Conservation (phyloP, 2,113 vertebrate species). For the Hippolais icterina region DNA sequence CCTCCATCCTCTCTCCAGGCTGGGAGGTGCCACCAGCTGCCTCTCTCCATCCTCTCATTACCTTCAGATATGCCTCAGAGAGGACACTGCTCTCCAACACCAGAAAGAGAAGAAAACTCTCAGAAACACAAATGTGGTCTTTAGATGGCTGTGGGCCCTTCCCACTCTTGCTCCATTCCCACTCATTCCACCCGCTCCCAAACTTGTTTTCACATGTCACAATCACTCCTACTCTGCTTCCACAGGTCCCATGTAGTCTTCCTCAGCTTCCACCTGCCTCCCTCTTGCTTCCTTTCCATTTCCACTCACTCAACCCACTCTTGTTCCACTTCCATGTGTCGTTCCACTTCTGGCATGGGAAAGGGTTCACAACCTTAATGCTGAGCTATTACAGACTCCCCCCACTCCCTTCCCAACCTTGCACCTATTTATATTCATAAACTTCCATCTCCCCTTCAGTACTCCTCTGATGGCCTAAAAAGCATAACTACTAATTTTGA, state of each 20-base stretch:
- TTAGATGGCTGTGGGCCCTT: not conserved
- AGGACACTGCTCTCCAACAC: not conserved
- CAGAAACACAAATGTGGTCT: not conserved
- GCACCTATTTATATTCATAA: slow-evolving; percentile 26
- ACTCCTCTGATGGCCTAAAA: slow-evolving; percentile 33
- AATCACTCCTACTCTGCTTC: slow-evolving; percentile 47
- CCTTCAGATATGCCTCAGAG: not conserved
- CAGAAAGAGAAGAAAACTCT: not conserved
- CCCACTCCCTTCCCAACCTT: not conserved
- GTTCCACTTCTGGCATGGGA: not conserved
- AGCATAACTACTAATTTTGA: slow-evolving; percentile 25
- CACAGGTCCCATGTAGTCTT: not conserved
- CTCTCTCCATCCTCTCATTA: not conserved
- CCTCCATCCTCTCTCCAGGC: not conserved
- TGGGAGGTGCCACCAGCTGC: not conserved
- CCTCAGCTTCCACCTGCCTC: slow-evolving; percentile 31
- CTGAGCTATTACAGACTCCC: not conserved
- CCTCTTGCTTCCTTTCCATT: not conserved
- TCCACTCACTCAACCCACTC: slow-evolving; percentile 16
- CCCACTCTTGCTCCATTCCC: not conserved
- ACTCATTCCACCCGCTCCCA: not conserved
- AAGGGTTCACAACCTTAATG: slow-evolving; percentile 17
- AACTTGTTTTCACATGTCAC: slow-evolving; percentile 52
- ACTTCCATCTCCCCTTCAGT: slow-evolving; percentile 18
- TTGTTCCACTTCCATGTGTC: not conserved